Evolutionary conservation across 2,113 vertebrate genomes (phyloP).

Genomic region (Otis tarda): DNA sequence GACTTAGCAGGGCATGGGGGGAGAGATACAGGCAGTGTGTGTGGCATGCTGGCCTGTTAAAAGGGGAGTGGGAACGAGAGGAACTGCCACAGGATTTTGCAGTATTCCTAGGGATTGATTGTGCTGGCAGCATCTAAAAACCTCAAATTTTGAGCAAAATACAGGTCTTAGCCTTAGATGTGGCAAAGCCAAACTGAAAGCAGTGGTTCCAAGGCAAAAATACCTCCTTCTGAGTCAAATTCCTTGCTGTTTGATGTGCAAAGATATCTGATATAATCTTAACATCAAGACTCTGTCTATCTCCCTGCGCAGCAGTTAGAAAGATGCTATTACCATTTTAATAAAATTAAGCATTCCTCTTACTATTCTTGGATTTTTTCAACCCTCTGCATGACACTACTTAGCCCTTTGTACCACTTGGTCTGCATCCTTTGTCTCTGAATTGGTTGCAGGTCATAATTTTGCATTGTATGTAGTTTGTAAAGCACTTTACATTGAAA

Average conservation of each 20-base stretch:
- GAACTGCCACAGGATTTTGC: background rate
- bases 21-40: rapidly evolving
- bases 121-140: background rate
- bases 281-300: background rate
- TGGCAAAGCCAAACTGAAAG: background rate
- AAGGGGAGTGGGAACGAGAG: rapidly evolving
- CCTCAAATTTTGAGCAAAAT: background rate
- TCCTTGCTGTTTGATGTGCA: background rate
- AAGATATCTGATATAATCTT: background rate
- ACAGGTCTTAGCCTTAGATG: background rate
- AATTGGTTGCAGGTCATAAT: background rate
- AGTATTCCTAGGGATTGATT: background rate
- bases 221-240: background rate
- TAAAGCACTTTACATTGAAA: background rate
- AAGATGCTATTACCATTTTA: background rate
- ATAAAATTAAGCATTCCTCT: background rate
- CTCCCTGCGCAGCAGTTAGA: background rate
- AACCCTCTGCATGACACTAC: background rate
- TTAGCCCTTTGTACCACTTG: background rate
- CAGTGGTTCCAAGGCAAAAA: background rate
- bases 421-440: background rate
- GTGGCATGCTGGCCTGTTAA: rapidly evolving
- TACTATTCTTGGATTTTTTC: background rate
- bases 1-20: rapidly evolving
- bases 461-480: background rate